Percentiles rank a stretch among this genome's conserved stretches.
Evolutionary conservation across 2,888 invertebrate genomes (phyloP).

Genomic region (Pachycephus smyrnensis): DNA sequence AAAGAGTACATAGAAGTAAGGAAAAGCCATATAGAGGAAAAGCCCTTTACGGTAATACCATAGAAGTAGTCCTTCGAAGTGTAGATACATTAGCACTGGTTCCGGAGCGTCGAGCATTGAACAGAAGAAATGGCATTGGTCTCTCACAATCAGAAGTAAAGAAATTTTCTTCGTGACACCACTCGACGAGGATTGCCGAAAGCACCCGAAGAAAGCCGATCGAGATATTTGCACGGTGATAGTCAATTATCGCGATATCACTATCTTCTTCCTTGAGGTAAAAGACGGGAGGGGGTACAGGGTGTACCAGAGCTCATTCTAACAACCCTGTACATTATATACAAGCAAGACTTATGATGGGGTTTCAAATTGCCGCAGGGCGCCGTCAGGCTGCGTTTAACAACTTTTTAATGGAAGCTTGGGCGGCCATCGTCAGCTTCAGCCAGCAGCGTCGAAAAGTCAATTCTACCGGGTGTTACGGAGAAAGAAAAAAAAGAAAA

Average conservation of each 20-base stretch:
- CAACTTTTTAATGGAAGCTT: constrained; percentile 66
- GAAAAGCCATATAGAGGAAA: background rate
- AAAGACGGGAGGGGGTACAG: constrained; percentile 16
- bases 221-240: constrained; percentile 50
- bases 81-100: background rate
- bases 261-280: constrained; percentile 38
- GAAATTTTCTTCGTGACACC: background rate
- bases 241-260: constrained; percentile 53
- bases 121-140: background rate
- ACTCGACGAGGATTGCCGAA: background rate
- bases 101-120: too few relatives aligned
- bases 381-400: constrained; percentile 66
- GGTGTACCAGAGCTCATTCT: constrained; percentile 32
- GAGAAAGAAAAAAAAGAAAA: constrained; percentile 1
- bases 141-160: background rate
- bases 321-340: constrained; percentile 47
- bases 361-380: constrained; percentile 66
- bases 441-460: constrained; percentile 50
- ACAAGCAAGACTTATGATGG: constrained; percentile 64
- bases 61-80: background rate
- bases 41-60: background rate
- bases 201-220: constrained; percentile 27
- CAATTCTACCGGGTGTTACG: constrained; percentile 55
- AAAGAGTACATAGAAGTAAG: background rate
- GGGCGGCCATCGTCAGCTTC: constrained; percentile 56